phyloP scores from a whole-genome alignment of 2,888 invertebrate species.

The Scrobipalpa costella region DNA sequence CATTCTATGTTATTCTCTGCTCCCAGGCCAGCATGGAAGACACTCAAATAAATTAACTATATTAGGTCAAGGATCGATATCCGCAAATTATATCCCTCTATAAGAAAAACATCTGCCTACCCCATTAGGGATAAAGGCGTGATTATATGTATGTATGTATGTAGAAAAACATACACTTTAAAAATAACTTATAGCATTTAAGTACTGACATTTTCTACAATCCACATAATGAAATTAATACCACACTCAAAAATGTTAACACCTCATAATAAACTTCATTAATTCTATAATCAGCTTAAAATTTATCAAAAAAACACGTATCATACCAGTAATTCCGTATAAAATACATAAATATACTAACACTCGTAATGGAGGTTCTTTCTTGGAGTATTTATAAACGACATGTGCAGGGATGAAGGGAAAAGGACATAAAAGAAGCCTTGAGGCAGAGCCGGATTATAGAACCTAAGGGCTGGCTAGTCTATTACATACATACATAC shows the following conservation, averaged over 20 bases:
- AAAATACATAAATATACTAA: not conserved
- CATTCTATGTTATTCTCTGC: too few relatives aligned
- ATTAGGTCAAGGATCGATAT: too few relatives aligned
- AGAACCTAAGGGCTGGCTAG: not conserved
- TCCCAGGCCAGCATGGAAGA: too few relatives aligned
- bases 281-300: conserved; percentile 7
- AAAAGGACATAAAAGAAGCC: conserved; percentile 25
- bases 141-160: too few relatives aligned
- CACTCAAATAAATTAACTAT: too few relatives aligned
- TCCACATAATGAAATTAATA: not conserved
- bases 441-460: conserved; percentile 11
- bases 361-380: conserved; percentile 2
- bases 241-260: not conserved
- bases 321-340: not conserved
- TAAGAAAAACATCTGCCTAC: too few relatives aligned
- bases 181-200: too few relatives aligned
- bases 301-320: conserved; percentile 18
- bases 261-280: conserved; percentile 8
- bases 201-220: too few relatives aligned
- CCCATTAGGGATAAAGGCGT: too few relatives aligned
- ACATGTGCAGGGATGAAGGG: conserved; percentile 32
- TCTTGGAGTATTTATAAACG: conserved; percentile 29
- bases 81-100: too few relatives aligned
- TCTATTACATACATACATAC: too few relatives aligned
- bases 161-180: too few relatives aligned